phyloP scores from a whole-genome alignment of 2,797 vertebrate genomes.

The Muscicapa striata region DNA sequence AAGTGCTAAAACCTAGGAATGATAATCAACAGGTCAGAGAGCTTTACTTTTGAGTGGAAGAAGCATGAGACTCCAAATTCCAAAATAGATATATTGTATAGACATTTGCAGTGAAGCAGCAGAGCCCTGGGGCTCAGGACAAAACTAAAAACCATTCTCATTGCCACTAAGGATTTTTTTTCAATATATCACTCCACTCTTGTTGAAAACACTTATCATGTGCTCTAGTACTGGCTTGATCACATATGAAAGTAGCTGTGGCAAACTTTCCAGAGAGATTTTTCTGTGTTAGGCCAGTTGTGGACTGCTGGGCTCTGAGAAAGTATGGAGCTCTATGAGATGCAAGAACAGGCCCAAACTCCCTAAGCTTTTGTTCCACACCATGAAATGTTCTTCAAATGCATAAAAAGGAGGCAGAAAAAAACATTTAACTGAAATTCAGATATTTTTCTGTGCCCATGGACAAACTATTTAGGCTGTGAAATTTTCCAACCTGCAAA shows the following conservation, averaged over 20 bases:
- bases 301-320: not conserved
- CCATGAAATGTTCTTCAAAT: not conserved
- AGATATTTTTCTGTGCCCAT: not conserved
- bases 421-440: not conserved
- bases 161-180: not conserved
- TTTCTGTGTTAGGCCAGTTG: not conserved
- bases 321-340: fast-evolving
- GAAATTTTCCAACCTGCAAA: not conserved
- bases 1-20: not conserved
- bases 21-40: not conserved
- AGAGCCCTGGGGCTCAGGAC: not conserved
- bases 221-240: not conserved
- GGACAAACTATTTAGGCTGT: not conserved
- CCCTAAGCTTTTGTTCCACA: not conserved
- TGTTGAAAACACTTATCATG: not conserved
- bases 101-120: not conserved
- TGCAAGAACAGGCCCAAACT: not conserved
- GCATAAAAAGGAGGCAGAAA: not conserved
- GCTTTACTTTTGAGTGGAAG: not conserved
- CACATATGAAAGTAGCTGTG: not conserved
- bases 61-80: not conserved
- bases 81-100: not conserved
- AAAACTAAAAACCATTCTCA: not conserved
- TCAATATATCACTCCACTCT: not conserved
- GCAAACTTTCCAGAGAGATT: not conserved